Percentiles rank a stretch among this genome's conserved stretches.
Evolutionary conservation across 2,113 vertebrate species (phyloP).

Genomic region (Hemicordylus capensis): DNA sequence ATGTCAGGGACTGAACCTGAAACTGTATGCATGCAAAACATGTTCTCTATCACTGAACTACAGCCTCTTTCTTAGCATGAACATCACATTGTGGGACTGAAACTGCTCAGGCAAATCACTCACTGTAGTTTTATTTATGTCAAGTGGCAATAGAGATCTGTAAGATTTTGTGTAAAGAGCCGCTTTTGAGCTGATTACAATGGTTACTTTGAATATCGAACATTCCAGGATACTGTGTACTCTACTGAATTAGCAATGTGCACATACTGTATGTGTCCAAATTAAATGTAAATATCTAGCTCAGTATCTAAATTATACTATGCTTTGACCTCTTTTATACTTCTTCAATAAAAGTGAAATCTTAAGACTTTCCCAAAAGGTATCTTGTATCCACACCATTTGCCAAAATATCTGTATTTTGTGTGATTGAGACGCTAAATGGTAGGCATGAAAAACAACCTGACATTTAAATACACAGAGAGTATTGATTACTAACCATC

Average conservation of each 20-base stretch:
- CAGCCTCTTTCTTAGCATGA: background rate
- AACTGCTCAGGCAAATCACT: background rate
- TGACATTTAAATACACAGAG: slow-evolving; percentile 39
- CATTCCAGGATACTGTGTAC: background rate
- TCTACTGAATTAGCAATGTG: background rate
- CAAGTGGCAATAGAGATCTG: background rate
- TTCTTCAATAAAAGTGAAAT: background rate
- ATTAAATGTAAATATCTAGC: background rate
- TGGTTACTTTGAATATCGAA: background rate
- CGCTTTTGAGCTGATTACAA: background rate
- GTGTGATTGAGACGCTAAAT: slow-evolving; percentile 7
- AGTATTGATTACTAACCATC: slow-evolving; percentile 55
- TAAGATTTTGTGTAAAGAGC: background rate
- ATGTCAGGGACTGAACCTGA: background rate
- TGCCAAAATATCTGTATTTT: background rate
- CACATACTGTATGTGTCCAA: background rate
- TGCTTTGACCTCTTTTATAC: background rate
- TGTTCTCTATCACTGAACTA: background rate
- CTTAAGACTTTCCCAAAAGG: background rate
- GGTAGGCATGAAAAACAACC: slow-evolving; percentile 44
- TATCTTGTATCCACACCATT: background rate
- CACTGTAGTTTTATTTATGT: background rate
- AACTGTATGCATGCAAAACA: background rate
- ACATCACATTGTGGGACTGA: background rate
- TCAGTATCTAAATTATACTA: background rate